Base-by-base conservation (phyloP, 2,113 vertebrate genomes). In the Anser brachyrhynchus region DNA sequence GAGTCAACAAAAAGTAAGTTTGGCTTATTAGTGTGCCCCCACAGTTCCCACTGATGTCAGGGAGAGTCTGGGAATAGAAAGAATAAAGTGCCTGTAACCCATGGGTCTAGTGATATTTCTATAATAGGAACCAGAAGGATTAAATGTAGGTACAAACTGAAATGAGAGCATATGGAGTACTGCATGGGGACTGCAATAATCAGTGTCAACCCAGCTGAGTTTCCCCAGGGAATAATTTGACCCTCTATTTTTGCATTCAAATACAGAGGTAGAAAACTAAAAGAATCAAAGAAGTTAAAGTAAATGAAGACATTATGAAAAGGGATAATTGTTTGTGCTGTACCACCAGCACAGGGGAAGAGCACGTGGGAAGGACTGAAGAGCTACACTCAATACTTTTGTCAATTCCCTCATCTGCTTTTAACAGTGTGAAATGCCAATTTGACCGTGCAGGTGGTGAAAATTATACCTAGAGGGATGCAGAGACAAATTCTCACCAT, bases 351-450 rank as follows among this genome's bases (percentile, higher is more conserved):
- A 95, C 94, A 95, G 51, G 55, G n/a, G 35, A 95, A 80, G 85
- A 95, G 67, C 89, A 95, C 57, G 66, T 94, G 86, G 80, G 92
- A 93, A 92, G 70, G 73, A 79, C 77, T 87, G 76, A 84, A 87
- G 73, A 84, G 84, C 62, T 94, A n/a, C 86, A 69, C 70, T 96
- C 95, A 3, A 96, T 96, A 96, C 77, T 91, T 96, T 84, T 73
- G 92, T 96, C 95, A 82, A 96, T 97, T 96, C 89, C n/a, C 70
- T 73, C 65, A 78, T 72, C 66, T 93, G 54, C 41, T 87, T 92
- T 87, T 89, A 96, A 89, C 90, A 91, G 84, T 87, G 58, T 69
- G 86, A 92, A 91, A 72, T 57, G 54, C 52, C 55, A 61, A 44
- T 90, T 96, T 84, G 76, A 92, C 84, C 69, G 59, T 51, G 49